Percentiles rank a stretch among this genome's conserved stretches.
These are phyloP conservation scores for Hoplodrina ambigua DNA, from an alignment of 2,888 invertebrate genomes.

Conservation along the genomic window DNA sequence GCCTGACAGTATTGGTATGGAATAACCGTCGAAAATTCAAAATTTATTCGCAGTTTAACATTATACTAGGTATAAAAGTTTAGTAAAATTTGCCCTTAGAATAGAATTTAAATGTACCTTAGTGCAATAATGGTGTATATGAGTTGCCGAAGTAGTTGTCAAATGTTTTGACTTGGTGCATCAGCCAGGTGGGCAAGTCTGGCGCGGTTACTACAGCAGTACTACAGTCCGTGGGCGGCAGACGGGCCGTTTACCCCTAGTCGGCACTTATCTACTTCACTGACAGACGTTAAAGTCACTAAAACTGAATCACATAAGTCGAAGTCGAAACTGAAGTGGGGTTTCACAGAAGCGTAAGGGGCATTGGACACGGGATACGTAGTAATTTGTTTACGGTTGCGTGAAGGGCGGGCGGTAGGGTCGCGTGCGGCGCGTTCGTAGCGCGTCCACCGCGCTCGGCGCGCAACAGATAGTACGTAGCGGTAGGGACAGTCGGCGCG, in stretches of 20 bases:
- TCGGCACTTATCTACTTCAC: conserved; percentile 73
- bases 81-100: neutral
- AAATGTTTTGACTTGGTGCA: conserved; percentile 72
- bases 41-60: neutral
- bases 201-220: conserved; percentile 78
- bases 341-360: conserved; percentile 61
- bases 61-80: neutral
- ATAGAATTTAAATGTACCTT: conserved; percentile 52
- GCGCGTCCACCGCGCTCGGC: conserved; percentile 85
- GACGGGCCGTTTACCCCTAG: conserved; percentile 80
- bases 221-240: conserved; percentile 84
- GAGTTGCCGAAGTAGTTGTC: conserved; percentile 31
- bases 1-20: neutral
- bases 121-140: conserved; percentile 39
- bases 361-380: conserved; percentile 68
- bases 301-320: conserved; percentile 64
- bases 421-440: conserved; percentile 67
- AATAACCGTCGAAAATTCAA: neutral
- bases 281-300: conserved; percentile 72
- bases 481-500: conserved; percentile 73
- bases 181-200: conserved; percentile 74
- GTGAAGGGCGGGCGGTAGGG: conserved; percentile 76
- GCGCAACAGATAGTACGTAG: conserved; percentile 85
- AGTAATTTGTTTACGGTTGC: conserved; percentile 82
- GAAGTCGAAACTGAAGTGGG: conserved; percentile 57